phyloP scores from a whole-genome alignment of 2,113 vertebrate genomes.

The Ondatra zibethicus region DNA sequence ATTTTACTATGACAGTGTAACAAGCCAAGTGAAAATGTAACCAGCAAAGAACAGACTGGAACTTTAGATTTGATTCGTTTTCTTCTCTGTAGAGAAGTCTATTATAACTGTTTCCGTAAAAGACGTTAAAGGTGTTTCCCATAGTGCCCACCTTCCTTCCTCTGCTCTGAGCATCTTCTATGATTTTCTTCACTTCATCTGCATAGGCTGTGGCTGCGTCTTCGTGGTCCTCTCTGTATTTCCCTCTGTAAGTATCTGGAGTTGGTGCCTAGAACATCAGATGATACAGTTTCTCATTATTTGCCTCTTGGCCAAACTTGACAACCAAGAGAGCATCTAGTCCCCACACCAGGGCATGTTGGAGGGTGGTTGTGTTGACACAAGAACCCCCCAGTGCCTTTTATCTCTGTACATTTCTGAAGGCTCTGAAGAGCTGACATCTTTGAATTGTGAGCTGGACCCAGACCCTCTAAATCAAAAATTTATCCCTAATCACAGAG shows the following conservation, averaged over 20 bases:
- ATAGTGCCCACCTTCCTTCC: slow-evolving; percentile 91
- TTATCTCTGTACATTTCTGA: not conserved
- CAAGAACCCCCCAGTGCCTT: not conserved
- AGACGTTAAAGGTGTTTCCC: not conserved
- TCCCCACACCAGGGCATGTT: not conserved
- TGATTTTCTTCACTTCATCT: slow-evolving; percentile 93
- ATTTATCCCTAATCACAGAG: not conserved
- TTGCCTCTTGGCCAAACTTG: not conserved
- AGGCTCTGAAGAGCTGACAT: not conserved
- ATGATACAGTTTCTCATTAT: not conserved
- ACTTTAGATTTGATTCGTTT: not conserved
- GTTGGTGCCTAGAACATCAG: slow-evolving; percentile 90
- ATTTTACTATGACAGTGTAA: not conserved
- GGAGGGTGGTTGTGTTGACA: not conserved
- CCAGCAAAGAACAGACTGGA: slow-evolving; percentile 16
- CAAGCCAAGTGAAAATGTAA: slow-evolving; percentile 14
- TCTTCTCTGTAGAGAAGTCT: not conserved
- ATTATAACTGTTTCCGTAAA: not conserved
- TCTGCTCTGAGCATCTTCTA: slow-evolving; percentile 86
- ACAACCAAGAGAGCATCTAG: not conserved
- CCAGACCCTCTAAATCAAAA: not conserved
- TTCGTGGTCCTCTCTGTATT: slow-evolving; percentile 91
- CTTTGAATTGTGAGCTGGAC: not conserved
- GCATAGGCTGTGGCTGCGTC: slow-evolving; percentile 94
- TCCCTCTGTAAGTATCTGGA: slow-evolving; percentile 97